Evolutionary conservation across 2,888 invertebrate species (phyloP).

Genomic region (Apamea anceps): DNA sequence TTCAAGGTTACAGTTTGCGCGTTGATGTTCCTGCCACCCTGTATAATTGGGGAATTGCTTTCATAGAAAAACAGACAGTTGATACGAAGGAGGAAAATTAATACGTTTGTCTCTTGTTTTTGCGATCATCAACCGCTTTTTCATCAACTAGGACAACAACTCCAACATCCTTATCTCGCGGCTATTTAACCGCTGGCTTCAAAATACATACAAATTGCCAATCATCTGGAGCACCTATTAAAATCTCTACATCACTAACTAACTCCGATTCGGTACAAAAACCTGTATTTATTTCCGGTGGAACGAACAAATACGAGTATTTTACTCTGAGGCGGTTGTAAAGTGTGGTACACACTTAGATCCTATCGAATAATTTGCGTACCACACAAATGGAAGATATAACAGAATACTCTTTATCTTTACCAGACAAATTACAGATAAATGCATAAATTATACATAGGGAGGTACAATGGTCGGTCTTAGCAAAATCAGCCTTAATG

Average conservation of each 20-base stretch:
- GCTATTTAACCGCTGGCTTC: conserved; percentile 11
- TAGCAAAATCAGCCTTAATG: too few species aligned
- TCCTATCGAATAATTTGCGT: background rate
- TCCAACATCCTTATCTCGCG: conserved; percentile 32
- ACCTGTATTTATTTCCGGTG: conserved; percentile 64
- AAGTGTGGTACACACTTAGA: conserved; percentile 20
- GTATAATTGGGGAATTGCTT: background rate
- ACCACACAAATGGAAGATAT: background rate
- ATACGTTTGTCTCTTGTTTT: conserved; percentile 1
- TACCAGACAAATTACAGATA: background rate
- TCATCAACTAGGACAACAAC: conserved; percentile 1
- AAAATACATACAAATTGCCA: conserved; percentile 54
- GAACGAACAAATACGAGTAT: conserved; percentile 46
- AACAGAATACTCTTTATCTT: background rate
- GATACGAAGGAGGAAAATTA: conserved; percentile 5
- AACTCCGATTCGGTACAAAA: conserved; percentile 52
- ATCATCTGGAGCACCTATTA: conserved; percentile 60
- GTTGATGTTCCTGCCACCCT: background rate
- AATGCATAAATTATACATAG: too few species aligned
- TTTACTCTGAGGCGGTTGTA: conserved; percentile 34
- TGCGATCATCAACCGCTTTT: conserved; percentile 25
- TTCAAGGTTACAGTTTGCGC: background rate
- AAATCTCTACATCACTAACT: conserved; percentile 43
- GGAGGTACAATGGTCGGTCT: too few species aligned
- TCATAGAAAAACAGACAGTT: background rate